A percentile compares a stretch with the other conserved stretches of the same genome.
Evolutionary conservation across 2,888 invertebrate genomes (phyloP).

Genomic region (Ophion obscuratus): DNA sequence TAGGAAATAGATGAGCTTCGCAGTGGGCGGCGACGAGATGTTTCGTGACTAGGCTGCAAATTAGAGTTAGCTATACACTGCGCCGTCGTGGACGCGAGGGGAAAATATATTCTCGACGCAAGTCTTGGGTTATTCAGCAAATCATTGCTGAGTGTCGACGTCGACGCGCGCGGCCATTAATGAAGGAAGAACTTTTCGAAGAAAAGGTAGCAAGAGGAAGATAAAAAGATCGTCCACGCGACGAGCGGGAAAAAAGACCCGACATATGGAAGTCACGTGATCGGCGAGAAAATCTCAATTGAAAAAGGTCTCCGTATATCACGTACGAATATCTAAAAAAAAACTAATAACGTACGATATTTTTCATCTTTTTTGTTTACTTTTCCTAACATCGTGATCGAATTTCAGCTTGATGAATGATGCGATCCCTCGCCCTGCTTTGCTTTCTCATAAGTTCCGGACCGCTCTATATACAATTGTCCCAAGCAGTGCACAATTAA

Average conservation of each 20-base stretch:
- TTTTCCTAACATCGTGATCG: neutral
- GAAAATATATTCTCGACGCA: constrained; percentile 30
- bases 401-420: neutral
- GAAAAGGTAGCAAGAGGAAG: neutral
- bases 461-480: no score
- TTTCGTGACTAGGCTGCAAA: constrained; percentile 62
- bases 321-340: neutral
- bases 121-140: constrained; percentile 16
- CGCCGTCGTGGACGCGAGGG: neutral
- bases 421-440: neutral
- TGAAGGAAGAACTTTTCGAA: constrained; percentile 29
- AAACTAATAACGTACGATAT: neutral
- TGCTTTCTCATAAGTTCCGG: neutral
- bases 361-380: neutral
- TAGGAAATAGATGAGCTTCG: constrained; percentile 23
- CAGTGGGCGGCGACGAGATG: constrained; percentile 18
- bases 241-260: neutral
- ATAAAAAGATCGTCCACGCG: constrained; percentile 18
- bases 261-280: neutral
- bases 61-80: constrained; percentile 23
- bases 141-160: neutral
- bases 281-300: constrained; percentile 17
- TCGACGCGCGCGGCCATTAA: constrained; percentile 50
- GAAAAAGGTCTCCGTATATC: neutral
- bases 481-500: neutral